Conservation (phyloP, 2,888 invertebrate species). For the Malthinus flaveolus region DNA sequence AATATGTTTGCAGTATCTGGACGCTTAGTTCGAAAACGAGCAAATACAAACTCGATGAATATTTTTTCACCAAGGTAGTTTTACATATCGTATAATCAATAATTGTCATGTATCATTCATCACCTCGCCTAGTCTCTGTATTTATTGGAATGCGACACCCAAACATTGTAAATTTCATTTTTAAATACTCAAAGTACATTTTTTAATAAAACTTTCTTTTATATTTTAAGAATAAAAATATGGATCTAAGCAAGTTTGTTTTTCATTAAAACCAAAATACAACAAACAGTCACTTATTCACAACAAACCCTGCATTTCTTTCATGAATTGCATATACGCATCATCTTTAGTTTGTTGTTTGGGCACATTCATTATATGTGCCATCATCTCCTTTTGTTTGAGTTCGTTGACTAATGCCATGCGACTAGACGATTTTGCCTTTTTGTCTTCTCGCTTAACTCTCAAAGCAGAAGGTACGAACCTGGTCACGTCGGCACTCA, state of each 20-base stretch:
- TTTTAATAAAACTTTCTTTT: conserved; percentile 30
- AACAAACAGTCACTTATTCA: conserved; percentile 51
- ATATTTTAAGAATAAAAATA: conserved; percentile 28
- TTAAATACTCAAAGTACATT: conserved; percentile 34
- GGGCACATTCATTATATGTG: conserved; percentile 39
- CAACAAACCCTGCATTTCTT: conserved; percentile 94
- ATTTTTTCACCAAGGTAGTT: conserved; percentile 75
- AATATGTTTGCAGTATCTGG: conserved; percentile 66
- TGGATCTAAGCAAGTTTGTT: background rate
- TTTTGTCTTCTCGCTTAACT: conserved; percentile 84
- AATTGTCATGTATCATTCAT: conserved; percentile 31
- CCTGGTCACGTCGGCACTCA: conserved; percentile 92
- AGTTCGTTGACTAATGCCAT: conserved; percentile 58
- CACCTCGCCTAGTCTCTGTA: conserved; percentile 42
- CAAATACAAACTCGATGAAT: conserved; percentile 73
- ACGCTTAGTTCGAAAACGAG: conserved; percentile 70
- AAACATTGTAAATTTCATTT: conserved; percentile 31
- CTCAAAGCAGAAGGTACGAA: conserved; percentile 93
- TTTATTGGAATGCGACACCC: conserved; percentile 34
- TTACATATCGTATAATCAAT: conserved; percentile 24
- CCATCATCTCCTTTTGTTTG: conserved; percentile 56
- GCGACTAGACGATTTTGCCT: conserved; percentile 60
- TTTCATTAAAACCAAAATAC: background rate
- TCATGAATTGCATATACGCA: conserved; percentile 98
- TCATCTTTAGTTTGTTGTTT: conserved; percentile 82